Base-by-base conservation (phyloP, 2,888 invertebrate species). In the Limenitis camilla region DNA sequence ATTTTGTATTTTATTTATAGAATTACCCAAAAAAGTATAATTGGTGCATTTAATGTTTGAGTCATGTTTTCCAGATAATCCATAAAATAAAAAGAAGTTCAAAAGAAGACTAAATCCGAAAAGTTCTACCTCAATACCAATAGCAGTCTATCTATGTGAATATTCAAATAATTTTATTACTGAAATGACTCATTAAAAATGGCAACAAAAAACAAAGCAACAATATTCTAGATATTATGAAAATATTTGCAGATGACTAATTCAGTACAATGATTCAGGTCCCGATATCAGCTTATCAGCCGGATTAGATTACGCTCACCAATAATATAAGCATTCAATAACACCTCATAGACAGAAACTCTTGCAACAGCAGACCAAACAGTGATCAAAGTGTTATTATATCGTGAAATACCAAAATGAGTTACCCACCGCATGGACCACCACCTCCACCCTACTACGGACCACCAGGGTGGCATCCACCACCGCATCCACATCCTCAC, bases 371-470 rank as follows among this genome's bases (percentile, higher is more conserved):
- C 19, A 35, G 33, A n/a, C 2, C 9, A 35, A 10, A 29, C 5
- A 28, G 52, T 45, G 48, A 36, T 36, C 11, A 11, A n/a, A 38
- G 5, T 27, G 5, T 6, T 10, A 35, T 8, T 8, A 29, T 4
- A n/a, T 19, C 7, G 5, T 38, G 11, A 29, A 6, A 39, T 39
- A 19, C 39, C n/a, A 52, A 47, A 32, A 83, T 83, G 83, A 82
- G 81, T 42, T 77, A 73, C 48, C 73, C 72, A 43, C 72, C 74
- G 5, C 70, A 52, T 4, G 68, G 69, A 9, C 65, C 64, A 4
- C 69, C 68, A 4, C 71, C 68, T 0, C 71, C 67, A 0, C 76
- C 74, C 0, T 76, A 71, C 11, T 71, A 76, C 49, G 72, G 72
- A 2, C 67, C 71, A 0, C 72, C 72, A 0, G 72, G 68, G 0